These are phyloP conservation scores for Cladorhizidae sp. DNA, from an alignment of 37 sponge, comb jelly and placozoan genomes.

Conservation along the genomic window DNA sequence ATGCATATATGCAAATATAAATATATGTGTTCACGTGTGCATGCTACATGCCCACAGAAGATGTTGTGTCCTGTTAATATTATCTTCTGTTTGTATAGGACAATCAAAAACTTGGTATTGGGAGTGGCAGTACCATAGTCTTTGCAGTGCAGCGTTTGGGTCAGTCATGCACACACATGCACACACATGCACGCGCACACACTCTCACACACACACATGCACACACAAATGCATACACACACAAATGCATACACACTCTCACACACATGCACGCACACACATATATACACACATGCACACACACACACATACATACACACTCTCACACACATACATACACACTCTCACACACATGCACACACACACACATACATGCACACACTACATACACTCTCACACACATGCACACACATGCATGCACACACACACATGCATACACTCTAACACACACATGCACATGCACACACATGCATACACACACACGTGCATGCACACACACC, in stretches of 20 bases:
- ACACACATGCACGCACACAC: too few relatives aligned
- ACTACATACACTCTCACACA: too few relatives aligned
- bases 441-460: too few relatives aligned
- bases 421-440: too few relatives aligned
- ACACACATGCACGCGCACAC: not conserved
- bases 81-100: slow-evolving; percentile 25
- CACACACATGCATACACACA: too few relatives aligned
- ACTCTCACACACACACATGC: too few relatives aligned
- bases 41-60: too few relatives aligned
- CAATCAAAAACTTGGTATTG: slow-evolving; percentile 83
- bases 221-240: too few relatives aligned
- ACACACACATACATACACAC: not conserved
- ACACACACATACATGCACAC: not conserved
- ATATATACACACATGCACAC: too few relatives aligned
- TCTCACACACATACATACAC: slow-evolving; percentile 18
- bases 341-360: not conserved
- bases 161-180: slow-evolving; percentile 16
- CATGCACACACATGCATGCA: too few relatives aligned
- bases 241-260: not conserved
- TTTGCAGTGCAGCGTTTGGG: slow-evolving; percentile 93
- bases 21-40: too few relatives aligned
- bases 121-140: slow-evolving; percentile 97
- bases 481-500: too few relatives aligned
- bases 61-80: not conserved
- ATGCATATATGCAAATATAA: not conserved